Percentiles rank a stretch among this genome's conserved stretches.
Evolutionary conservation across 1,140 invertebrate species (phyloP).

Genomic region (Leptinotarsa lineolata): DNA sequence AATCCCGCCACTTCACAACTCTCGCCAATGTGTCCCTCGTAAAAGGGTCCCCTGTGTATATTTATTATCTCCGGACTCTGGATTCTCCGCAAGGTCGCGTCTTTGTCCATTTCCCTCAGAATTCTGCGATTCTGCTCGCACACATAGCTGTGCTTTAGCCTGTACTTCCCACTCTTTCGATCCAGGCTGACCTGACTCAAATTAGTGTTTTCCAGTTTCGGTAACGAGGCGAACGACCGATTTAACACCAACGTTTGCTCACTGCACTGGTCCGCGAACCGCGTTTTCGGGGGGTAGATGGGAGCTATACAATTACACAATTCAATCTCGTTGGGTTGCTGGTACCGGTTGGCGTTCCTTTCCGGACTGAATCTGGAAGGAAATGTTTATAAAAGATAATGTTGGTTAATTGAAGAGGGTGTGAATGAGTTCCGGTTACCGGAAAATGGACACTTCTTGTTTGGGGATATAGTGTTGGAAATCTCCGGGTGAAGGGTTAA

Average conservation of each 20-base stretch:
- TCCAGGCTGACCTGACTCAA: constrained; percentile 49
- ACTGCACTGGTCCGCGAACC: constrained; percentile 35
- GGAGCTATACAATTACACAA: constrained; percentile 48
- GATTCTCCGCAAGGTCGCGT: constrained; percentile 43
- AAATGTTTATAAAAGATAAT: not conserved
- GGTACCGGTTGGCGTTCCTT: constrained; percentile 34
- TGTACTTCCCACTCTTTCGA: constrained; percentile 39
- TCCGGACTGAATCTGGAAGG: constrained; percentile 27
- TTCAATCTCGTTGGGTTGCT: constrained; percentile 42
- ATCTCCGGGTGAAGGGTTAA: too few relatives aligned
- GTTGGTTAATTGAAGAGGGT: constrained; percentile 12
- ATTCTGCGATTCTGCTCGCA: constrained; percentile 48
- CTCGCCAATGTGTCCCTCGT: constrained; percentile 47
- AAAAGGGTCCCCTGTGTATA: constrained; percentile 51
- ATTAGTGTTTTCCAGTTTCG: constrained; percentile 44
- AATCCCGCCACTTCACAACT: constrained; percentile 44
- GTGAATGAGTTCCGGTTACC: constrained; percentile 12
- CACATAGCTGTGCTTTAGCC: constrained; percentile 37
- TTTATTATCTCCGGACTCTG: constrained; percentile 54
- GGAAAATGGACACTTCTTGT: not conserved
- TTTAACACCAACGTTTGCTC: constrained; percentile 46
- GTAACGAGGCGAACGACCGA: constrained; percentile 46
- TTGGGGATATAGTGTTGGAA: not conserved
- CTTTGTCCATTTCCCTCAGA: constrained; percentile 39
- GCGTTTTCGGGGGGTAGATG: constrained; percentile 40